Evolutionary conservation across 1,140 invertebrate species (phyloP).

Genomic region (Drosophila grimshawi): DNA sequence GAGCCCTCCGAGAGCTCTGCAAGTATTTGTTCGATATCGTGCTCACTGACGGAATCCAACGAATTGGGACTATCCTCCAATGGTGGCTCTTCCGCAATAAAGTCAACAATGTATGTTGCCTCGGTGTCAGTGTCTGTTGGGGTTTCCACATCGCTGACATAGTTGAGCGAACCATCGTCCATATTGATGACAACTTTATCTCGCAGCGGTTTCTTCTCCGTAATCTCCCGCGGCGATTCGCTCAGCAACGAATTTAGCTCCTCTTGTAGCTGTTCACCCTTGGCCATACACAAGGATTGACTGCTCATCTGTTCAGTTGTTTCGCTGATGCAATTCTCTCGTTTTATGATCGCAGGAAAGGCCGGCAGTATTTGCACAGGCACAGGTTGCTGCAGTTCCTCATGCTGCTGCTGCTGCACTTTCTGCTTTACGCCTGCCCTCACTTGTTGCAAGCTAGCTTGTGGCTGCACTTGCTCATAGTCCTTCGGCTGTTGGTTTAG

Average conservation of each 20-base stretch:
- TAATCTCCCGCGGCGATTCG: slow-evolving; percentile 31
- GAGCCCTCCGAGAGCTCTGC: slow-evolving; percentile 77
- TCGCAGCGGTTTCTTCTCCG: slow-evolving; percentile 15
- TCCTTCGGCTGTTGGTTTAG: slow-evolving; percentile 6
- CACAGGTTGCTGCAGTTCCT: background rate
- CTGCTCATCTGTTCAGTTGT: slow-evolving; percentile 38
- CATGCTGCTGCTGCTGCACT: background rate
- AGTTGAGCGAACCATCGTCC: slow-evolving; percentile 47
- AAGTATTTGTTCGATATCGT: slow-evolving; percentile 75
- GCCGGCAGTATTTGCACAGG: slow-evolving; percentile 9
- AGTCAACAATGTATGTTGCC: slow-evolving; percentile 49
- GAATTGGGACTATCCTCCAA: slow-evolving; percentile 3
- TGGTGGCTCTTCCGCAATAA: slow-evolving; percentile 19
- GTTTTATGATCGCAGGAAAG: slow-evolving; percentile 40
- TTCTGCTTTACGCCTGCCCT: background rate
- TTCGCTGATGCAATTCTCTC: slow-evolving; percentile 47
- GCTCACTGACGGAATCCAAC: slow-evolving; percentile 47
- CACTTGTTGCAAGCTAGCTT: background rate
- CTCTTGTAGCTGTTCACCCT: slow-evolving; percentile 47
- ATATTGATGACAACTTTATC: slow-evolving; percentile 47
- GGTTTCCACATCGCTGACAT: slow-evolving; percentile 34
- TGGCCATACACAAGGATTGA: slow-evolving; percentile 14
- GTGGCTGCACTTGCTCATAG: background rate
- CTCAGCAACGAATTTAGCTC: slow-evolving; percentile 59
- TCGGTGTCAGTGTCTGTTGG: slow-evolving; percentile 9